Evolutionary conservation across 2,888 invertebrate genomes (phyloP).

Genomic region (Tetranychus truncatus): DNA sequence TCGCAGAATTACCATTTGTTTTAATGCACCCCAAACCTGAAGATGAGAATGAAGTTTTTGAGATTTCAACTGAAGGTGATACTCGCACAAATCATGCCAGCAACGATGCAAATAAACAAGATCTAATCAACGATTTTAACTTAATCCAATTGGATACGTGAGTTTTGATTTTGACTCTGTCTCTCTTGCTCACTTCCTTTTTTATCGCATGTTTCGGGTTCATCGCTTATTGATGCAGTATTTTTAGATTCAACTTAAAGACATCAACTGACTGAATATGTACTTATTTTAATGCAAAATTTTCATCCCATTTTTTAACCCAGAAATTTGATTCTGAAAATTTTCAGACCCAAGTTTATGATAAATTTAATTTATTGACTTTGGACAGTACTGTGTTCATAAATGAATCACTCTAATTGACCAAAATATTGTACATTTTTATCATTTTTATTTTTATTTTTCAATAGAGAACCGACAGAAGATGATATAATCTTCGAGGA

Average conservation of each 20-base stretch:
- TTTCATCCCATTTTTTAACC: no score
- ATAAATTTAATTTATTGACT: neutral
- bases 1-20: conserved; percentile 92
- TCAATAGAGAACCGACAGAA: conserved; percentile 47
- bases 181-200: neutral
- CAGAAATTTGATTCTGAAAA: no score
- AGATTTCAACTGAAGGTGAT: conserved; percentile 18
- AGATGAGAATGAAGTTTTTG: conserved; percentile 13
- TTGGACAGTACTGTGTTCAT: neutral
- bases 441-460: neutral
- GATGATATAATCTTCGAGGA: conserved; percentile 99
- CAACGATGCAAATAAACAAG: conserved; percentile 38
- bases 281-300: no score
- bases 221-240: neutral
- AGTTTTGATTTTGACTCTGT: neutral
- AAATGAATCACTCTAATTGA: neutral
- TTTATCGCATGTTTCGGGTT: neutral
- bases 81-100: conserved; percentile 30
- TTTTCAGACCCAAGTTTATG: no score
- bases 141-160: conserved; percentile 72
- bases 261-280: no score
- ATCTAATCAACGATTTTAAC: conserved; percentile 59
- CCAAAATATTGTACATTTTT: neutral
- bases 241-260: no score
- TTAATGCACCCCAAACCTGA: conserved; percentile 89